phyloP scores from a whole-genome alignment of 2,797 vertebrate genomes.

The Uromys caudimaculatus region DNA sequence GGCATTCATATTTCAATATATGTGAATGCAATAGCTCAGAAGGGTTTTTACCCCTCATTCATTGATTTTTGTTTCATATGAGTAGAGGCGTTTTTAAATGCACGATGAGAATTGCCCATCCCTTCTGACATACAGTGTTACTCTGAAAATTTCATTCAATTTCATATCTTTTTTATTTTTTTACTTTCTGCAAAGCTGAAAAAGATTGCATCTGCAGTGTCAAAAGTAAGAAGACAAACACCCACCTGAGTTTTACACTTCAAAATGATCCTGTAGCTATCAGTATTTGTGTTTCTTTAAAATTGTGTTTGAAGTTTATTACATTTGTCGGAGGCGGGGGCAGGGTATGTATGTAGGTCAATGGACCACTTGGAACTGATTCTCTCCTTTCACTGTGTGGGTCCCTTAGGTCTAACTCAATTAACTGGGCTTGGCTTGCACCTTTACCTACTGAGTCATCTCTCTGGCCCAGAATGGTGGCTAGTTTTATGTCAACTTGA shows the following conservation, averaged over 20 bases:
- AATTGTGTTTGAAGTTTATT: neutral
- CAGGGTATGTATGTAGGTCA: neutral
- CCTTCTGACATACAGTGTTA: slow-evolving; percentile 41
- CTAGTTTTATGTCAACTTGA: neutral
- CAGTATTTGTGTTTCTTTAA: neutral
- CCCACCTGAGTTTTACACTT: neutral
- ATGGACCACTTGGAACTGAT: neutral
- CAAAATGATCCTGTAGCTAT: slow-evolving; percentile 33
- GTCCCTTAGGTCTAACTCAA: neutral
- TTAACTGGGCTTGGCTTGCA: neutral
- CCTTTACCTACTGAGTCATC: neutral
- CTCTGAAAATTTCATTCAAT: slow-evolving; percentile 59
- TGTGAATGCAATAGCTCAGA: slow-evolving; percentile 43
- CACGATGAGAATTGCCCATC: slow-evolving; percentile 23
- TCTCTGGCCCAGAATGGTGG: neutral
- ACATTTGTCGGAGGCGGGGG: neutral
- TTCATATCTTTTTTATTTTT: slow-evolving; percentile 40
- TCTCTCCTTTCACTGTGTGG: neutral
- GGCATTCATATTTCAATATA: slow-evolving; percentile 49
- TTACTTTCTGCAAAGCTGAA: slow-evolving; percentile 11
- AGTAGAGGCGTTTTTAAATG: slow-evolving; percentile 53
- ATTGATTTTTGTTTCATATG: slow-evolving; percentile 50
- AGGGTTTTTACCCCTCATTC: slow-evolving; percentile 60
- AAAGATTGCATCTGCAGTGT: slow-evolving; percentile 13
- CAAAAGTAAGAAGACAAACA: slow-evolving; percentile 40